Evolutionary conservation across 1,140 invertebrate genomes (phyloP), one percentile per base, ranked within the genome.

Genomic region (Bathynomus jamesi): DNA sequence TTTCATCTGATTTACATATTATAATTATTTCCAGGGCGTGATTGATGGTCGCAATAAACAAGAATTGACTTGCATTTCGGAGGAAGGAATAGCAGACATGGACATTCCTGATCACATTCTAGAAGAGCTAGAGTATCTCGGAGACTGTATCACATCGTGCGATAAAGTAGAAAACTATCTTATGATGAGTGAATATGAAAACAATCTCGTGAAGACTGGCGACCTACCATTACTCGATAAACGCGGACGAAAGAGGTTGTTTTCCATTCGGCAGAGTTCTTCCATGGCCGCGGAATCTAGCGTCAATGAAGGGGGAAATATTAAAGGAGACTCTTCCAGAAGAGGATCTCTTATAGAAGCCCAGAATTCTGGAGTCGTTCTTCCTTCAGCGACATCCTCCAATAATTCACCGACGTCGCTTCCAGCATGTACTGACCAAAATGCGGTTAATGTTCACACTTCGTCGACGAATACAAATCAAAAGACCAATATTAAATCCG

Each of bases 121-220:
- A 3, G 90, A 92, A 73, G 90, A 92, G 77, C 83, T 92, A 53
- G 90, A 92, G 78, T 91, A 90, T 76, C 74, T 79, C 8, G 78
- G 72, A 11, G 91, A 93, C 78, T 92, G 90, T 81, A 93, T 93
- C 80, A 93, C 91, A 64, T 93, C 91, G 28, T 93, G 91, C 82
- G 92, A 93, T 83, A 92, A 93, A 85, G 90, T 91, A 78, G 91
- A 92, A 81, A 92, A 93, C 82, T 92, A 91, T 80, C 82, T 93
- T 73, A 92, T 93, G 90, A 85, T 92, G 40, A 91, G 89, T 72
- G 91, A 93, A 81, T 92, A 91, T 81, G 91, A 93, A 80, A 92
- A 93, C 81, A 93, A 93, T 81, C 82, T 93, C 30, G 32, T 53
- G 2, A 53, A 53, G 40, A 2, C 40, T 2, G 40, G 40, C 1